These are phyloP conservation scores for Carollia perspicillata DNA, from an alignment of 2,113 vertebrate species.

Conservation along the genomic window DNA sequence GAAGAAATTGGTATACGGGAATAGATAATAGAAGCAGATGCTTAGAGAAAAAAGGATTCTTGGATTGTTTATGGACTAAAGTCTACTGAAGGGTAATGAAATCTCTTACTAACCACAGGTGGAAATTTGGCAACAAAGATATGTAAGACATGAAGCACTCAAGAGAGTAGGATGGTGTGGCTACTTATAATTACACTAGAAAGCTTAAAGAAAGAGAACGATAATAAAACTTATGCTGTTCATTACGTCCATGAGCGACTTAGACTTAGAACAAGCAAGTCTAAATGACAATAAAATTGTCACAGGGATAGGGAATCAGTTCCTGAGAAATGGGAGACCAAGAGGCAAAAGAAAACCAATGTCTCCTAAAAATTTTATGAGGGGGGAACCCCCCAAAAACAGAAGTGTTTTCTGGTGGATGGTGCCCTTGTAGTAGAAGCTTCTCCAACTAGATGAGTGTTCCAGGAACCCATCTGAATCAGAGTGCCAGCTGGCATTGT, in stretches of 20 bases:
- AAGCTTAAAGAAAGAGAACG: background rate
- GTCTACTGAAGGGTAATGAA: background rate
- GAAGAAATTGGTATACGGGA: background rate
- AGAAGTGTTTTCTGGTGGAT: too few species aligned
- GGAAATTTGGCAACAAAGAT: background rate
- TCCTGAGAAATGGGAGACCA: background rate
- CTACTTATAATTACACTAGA: background rate
- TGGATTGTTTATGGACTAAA: background rate
- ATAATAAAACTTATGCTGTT: background rate
- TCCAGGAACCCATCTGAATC: too few species aligned
- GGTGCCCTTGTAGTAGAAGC: too few species aligned
- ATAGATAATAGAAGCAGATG: background rate
- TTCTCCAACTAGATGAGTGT: too few species aligned
- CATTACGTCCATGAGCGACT: background rate
- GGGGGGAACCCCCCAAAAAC: too few species aligned
- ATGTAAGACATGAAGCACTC: background rate
- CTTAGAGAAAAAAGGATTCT: background rate
- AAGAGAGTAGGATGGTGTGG: background rate
- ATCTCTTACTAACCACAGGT: background rate
- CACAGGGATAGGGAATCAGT: background rate
- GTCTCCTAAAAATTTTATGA: background rate
- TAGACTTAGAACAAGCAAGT: background rate
- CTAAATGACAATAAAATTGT: background rate
- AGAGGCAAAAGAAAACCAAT: background rate
- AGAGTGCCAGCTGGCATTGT: too few species aligned